phyloP scores from a whole-genome alignment of 2,797 vertebrate species.

The Sylvilagus floridanus region DNA sequence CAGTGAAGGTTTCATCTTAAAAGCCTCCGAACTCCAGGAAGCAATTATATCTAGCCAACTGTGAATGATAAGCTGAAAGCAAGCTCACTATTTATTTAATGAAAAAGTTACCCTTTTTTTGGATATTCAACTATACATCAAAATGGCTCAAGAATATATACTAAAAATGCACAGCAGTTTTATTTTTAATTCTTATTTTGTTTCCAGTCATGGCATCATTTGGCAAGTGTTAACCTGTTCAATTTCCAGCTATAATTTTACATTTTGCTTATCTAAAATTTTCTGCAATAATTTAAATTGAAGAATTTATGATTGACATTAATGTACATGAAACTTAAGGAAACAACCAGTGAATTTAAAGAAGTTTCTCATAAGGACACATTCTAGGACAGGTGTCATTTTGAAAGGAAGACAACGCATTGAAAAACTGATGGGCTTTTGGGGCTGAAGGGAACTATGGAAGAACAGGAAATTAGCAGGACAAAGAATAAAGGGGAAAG shows the following conservation, averaged over 20 bases:
- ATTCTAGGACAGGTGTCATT: slow-evolving; percentile 46
- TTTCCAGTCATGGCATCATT: neutral
- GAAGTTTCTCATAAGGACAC: slow-evolving; percentile 26
- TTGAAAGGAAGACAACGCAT: slow-evolving; percentile 36
- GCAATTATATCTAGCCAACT: slow-evolving; percentile 16
- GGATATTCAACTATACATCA: neutral
- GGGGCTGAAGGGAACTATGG: neutral
- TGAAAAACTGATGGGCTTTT: neutral
- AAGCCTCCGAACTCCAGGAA: slow-evolving; percentile 6
- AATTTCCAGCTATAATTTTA: slow-evolving; percentile 44
- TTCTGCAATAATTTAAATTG: slow-evolving; percentile 61
- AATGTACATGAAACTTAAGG: slow-evolving; percentile 35
- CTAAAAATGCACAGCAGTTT: neutral
- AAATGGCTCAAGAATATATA: neutral
- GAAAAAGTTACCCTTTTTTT: neutral
- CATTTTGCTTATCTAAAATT: slow-evolving; percentile 53
- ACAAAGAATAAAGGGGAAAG: slow-evolving; percentile 43
- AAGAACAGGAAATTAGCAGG: neutral
- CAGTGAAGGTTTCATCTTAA: slow-evolving; percentile 17
- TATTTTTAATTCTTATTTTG: neutral
- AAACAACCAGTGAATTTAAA: slow-evolving; percentile 29
- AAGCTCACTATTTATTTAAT: slow-evolving; percentile 23
- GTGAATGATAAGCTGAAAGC: slow-evolving; percentile 42
- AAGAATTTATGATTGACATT: slow-evolving; percentile 51
- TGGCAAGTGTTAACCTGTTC: neutral